These are phyloP conservation scores for Zoanthus gigantus DNA, from an alignment of 92 coral and sea anemone genomes.

Conservation along the genomic window DNA sequence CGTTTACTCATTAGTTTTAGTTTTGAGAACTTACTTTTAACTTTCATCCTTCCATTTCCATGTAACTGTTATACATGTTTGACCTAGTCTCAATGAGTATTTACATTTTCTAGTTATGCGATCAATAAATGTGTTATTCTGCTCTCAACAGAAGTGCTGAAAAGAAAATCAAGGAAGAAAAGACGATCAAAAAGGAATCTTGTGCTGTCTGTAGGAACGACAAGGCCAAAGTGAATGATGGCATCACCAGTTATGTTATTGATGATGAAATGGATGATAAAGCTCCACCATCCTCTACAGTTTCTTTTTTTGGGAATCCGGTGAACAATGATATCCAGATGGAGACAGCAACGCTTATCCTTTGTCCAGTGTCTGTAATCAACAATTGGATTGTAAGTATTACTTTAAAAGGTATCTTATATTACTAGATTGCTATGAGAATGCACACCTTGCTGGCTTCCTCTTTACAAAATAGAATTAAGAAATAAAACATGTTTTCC, in stretches of 20 bases:
- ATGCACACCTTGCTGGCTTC: too few species aligned
- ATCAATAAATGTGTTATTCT: background rate
- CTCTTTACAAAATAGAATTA: too few species aligned
- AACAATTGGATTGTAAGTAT: constrained; percentile 91
- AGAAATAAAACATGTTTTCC: too few species aligned
- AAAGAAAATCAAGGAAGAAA: constrained; percentile 40
- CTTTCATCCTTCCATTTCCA: too few species aligned
- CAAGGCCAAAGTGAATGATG: background rate
- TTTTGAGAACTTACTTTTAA: too few species aligned
- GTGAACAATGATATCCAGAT: background rate
- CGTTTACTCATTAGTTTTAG: too few species aligned
- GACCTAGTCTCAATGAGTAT: too few species aligned
- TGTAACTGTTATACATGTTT: too few species aligned
- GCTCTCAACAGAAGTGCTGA: constrained; percentile 13
- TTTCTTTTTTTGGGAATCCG: background rate
- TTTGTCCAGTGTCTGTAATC: constrained; percentile 88
- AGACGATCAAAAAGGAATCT: background rate
- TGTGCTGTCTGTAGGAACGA: background rate
- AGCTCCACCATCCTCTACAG: background rate
- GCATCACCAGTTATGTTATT: background rate
- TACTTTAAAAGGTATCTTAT: too few species aligned
- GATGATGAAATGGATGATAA: constrained; percentile 4
- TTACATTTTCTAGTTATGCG: background rate
- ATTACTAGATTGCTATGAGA: too few species aligned
- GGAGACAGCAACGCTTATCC: constrained; percentile 76